phyloP scores from a whole-genome alignment of 2,888 invertebrate genomes.

The Ormia ochracea region DNA sequence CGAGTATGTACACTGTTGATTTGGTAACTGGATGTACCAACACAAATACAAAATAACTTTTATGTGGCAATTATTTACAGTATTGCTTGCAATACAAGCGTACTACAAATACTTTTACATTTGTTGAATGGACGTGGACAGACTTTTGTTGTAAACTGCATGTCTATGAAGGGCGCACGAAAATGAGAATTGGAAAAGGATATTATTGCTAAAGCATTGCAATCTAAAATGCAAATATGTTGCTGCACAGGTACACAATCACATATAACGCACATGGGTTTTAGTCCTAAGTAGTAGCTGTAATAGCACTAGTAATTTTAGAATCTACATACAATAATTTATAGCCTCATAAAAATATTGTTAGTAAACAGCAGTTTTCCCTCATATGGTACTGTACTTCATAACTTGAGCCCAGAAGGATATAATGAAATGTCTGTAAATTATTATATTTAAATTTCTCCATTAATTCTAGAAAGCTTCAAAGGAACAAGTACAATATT shows the following conservation, averaged over 20 bases:
- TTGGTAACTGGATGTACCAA: not conserved
- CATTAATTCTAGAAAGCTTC: no score
- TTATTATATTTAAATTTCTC: no score
- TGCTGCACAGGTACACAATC: slow-evolving; percentile 6
- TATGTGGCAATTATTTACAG: slow-evolving; percentile 56
- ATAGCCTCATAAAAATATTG: not conserved
- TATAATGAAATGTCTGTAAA: no score
- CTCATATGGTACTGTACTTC: no score
- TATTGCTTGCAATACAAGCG: slow-evolving; percentile 44
- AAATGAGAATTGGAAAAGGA: slow-evolving; percentile 27
- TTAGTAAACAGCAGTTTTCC: not conserved
- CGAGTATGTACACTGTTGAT: slow-evolving; percentile 1
- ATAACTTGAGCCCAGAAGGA: no score
- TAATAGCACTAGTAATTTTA: not conserved
- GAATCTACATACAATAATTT: slow-evolving; percentile 1
- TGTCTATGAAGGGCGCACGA: not conserved
- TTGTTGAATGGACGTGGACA: not conserved
- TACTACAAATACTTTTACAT: not conserved
- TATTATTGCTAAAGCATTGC: slow-evolving; percentile 57
- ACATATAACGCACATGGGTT: slow-evolving; percentile 4
- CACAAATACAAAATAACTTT: slow-evolving; percentile 40
- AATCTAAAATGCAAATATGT: slow-evolving; percentile 58
- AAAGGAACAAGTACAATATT: no score
- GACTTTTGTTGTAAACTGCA: not conserved
- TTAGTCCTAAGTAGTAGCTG: slow-evolving; percentile 17